A percentile compares a stretch with the other conserved stretches of the same genome.
Conservation (phyloP, 2,113 vertebrate genomes). For the Proterorhinus semilunaris region DNA sequence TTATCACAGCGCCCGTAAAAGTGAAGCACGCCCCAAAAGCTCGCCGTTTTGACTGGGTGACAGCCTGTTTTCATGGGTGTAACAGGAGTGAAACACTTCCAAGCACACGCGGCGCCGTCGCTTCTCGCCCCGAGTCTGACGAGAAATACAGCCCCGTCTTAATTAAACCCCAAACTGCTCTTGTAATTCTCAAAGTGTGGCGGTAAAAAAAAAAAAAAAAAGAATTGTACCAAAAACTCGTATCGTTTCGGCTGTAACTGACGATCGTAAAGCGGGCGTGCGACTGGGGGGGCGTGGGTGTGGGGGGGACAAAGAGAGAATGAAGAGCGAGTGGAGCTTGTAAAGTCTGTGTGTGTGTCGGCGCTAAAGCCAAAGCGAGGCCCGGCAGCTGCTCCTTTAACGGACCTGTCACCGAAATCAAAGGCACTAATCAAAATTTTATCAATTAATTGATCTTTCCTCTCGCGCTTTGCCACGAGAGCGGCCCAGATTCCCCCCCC, state of each 20-base stretch:
- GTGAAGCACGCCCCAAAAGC: not conserved
- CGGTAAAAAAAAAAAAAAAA: conserved; percentile 9
- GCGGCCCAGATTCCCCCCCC: conserved; percentile 48
- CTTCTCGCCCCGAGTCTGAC: not conserved
- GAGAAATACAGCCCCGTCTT: not conserved
- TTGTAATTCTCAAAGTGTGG: not conserved
- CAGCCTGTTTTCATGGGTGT: not conserved
- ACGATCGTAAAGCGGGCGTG: not conserved
- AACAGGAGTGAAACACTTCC: not conserved
- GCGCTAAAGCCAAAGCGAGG: conserved; percentile 29
- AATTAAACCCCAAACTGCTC: not conserved
- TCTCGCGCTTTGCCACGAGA: conserved; percentile 61
- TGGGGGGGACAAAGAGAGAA: conserved; percentile 6
- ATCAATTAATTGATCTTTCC: conserved; percentile 79
- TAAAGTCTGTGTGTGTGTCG: conserved; percentile 1
- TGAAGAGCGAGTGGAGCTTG: not conserved
- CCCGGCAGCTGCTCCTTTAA: conserved; percentile 51
- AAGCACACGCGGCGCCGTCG: not conserved
- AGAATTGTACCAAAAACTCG: conserved; percentile 10
- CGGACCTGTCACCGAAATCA: conserved; percentile 64
- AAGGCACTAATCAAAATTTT: conserved; percentile 75
- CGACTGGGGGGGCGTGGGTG: not conserved
- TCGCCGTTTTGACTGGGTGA: not conserved
- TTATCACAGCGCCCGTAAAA: not conserved
- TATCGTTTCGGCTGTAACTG: not conserved